Evolutionary conservation across 2,113 vertebrate species (phyloP), one percentile per base, ranked within the genome.

Genomic region (Campylorhamphus procurvoides): DNA sequence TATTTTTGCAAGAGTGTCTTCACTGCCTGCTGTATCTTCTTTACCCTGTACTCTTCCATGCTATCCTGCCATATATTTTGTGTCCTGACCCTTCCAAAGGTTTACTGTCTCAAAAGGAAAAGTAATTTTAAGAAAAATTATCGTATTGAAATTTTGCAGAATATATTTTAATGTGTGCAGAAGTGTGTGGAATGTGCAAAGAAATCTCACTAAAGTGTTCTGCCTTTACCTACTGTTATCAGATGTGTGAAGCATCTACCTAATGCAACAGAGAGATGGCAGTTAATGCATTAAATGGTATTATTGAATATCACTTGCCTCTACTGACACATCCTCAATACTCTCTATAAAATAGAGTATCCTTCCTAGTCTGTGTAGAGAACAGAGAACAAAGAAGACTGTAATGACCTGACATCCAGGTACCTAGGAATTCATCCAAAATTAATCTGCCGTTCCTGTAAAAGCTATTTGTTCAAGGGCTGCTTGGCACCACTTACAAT

Each of bases 391-490:
- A 96, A 91, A 96, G 71, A 28, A 85, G 19, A 42, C 31, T 19
- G 66, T 39, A 49, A 58, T 62, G 53, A 69, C 33, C 28, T 75
- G 49, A 86, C 2, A 1, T 53, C 31, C 31, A 96, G 40, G 67
- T 80, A 89, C 56, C 53, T 59, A 84, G 64, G 89, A 96, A 94
- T 96, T 90, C 23, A 96, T 94, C 52, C 60, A 95, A 95, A 96
- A 96, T 96, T 96, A 96, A 97, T 96, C 77, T 50, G 15, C 24
- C 33, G 83, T 94, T 94, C 88, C 69, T 79, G 71, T 95, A 96
- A 95, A 60, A 93, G 74, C 35, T 81, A 90, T 95, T 96, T 88
- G 84, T 62, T 90, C 52, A 84, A 77, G 42, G 56, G 79, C 91
- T 92, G 40, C 46, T 90, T 95, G 79, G 91, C 75, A 94, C 72